These are phyloP conservation scores for Colletes latitarsis DNA, from an alignment of 1,140 invertebrate species.

Conservation along the genomic window DNA sequence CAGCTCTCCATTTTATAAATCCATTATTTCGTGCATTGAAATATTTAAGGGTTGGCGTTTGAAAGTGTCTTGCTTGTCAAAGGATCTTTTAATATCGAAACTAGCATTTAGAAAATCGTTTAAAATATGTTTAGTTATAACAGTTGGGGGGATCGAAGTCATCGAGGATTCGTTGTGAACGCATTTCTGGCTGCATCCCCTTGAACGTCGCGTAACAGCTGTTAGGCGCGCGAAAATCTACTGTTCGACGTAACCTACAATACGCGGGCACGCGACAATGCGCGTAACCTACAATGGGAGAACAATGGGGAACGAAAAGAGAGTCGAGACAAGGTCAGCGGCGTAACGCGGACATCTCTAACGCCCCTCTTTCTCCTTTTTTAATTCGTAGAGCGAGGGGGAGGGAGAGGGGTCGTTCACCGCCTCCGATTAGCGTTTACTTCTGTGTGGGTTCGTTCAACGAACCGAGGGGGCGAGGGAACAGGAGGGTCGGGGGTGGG, in stretches of 20 bases:
- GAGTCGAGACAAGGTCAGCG: conserved; percentile 18
- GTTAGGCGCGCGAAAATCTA: conserved; percentile 4
- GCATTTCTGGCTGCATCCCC: not conserved
- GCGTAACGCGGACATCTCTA: not conserved
- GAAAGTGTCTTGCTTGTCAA: too few relatives aligned
- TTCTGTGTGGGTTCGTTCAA: not conserved
- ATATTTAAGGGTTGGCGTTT: too few relatives aligned
- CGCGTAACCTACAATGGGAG: not conserved
- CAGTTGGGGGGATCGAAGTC: too few relatives aligned
- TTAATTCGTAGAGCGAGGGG: not conserved
- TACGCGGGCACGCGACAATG: not conserved
- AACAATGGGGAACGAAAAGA: not conserved
- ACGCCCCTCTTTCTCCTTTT: not conserved
- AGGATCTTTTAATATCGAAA: too few relatives aligned
- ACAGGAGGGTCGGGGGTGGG: not conserved
- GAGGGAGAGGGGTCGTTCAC: not conserved
- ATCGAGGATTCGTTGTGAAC: not conserved
- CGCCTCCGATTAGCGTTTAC: conserved; percentile 17
- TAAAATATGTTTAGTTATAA: too few relatives aligned
- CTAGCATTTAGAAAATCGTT: too few relatives aligned
- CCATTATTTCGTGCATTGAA: too few relatives aligned
- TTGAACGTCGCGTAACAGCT: not conserved
- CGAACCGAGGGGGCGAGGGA: not conserved
- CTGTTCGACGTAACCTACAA: not conserved
- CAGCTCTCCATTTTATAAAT: too few relatives aligned